Conservation (phyloP, 2,797 vertebrate genomes). For the Tamandua tetradactyla region DNA sequence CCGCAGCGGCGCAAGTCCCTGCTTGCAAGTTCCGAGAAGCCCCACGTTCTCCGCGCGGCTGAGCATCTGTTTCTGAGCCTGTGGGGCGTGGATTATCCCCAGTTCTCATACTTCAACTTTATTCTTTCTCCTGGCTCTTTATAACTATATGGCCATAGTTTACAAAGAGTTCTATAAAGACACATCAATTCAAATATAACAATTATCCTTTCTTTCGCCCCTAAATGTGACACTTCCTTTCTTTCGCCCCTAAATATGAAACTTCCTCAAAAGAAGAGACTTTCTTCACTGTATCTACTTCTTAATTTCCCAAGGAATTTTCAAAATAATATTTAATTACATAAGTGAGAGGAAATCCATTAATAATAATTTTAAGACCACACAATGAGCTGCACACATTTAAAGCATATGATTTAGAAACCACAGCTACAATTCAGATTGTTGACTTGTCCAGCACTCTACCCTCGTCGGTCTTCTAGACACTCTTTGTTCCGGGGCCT, state of each 20-base stretch:
- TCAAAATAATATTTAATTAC: neutral
- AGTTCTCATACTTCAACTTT: neutral
- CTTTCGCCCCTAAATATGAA: too few relatives aligned
- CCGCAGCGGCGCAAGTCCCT: rapidly evolving
- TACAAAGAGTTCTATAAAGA: neutral
- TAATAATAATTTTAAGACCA: neutral
- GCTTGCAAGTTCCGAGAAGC: neutral
- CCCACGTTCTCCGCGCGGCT: rapidly evolving
- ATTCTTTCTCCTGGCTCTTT: neutral
- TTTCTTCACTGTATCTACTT: neutral
- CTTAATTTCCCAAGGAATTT: neutral
- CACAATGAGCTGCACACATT: neutral
- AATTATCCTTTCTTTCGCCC: neutral
- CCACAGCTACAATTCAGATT: too few relatives aligned
- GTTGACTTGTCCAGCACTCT: too few relatives aligned
- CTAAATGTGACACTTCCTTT: too few relatives aligned
- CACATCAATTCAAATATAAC: neutral
- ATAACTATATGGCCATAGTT: neutral
- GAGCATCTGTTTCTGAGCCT: neutral
- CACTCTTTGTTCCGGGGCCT: neutral
- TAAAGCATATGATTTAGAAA: neutral
- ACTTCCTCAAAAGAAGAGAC: neutral
- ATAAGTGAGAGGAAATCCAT: neutral
- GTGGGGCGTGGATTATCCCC: neutral
- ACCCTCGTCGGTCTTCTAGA: neutral